Evolutionary conservation across 2,113 vertebrate species (phyloP).

Genomic region (Tenebrosternarchus preto): DNA sequence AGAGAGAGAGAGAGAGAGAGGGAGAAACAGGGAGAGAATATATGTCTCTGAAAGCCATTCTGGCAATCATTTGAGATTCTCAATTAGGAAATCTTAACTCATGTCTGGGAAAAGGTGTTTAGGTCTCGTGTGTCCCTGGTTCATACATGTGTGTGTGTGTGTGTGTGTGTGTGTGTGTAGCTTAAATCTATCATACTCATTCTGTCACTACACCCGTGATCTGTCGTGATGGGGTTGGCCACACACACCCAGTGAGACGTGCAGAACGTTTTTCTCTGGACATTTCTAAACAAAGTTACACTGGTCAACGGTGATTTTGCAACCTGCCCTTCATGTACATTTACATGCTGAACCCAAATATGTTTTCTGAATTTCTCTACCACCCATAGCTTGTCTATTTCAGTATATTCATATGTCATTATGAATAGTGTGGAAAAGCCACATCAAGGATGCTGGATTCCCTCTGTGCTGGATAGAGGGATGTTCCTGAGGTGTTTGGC

Average conservation of each 20-base stretch:
- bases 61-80: conserved; percentile 56
- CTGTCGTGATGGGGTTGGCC: conserved; percentile 11
- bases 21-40: no score
- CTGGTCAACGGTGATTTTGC: no score
- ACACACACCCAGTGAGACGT: not conserved
- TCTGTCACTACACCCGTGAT: not conserved
- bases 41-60: not conserved
- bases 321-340: no score
- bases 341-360: no score
- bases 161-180: conserved; percentile 47
- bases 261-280: not conserved
- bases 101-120: conserved; percentile 58
- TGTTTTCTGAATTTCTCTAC: no score
- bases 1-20: no score
- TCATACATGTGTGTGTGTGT: conserved; percentile 23
- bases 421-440: no score
- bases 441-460: no score
- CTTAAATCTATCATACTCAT: conserved; percentile 8
- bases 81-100: conserved; percentile 62
- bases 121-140: conserved; percentile 44
- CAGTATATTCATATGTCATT: no score
- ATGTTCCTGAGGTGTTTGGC: no score
- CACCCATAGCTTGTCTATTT: no score
- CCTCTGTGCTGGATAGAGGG: no score
- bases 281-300: not conserved